Base-by-base conservation (phyloP, 2,797 vertebrate species). In the Ambastaia sidthimunki region DNA sequence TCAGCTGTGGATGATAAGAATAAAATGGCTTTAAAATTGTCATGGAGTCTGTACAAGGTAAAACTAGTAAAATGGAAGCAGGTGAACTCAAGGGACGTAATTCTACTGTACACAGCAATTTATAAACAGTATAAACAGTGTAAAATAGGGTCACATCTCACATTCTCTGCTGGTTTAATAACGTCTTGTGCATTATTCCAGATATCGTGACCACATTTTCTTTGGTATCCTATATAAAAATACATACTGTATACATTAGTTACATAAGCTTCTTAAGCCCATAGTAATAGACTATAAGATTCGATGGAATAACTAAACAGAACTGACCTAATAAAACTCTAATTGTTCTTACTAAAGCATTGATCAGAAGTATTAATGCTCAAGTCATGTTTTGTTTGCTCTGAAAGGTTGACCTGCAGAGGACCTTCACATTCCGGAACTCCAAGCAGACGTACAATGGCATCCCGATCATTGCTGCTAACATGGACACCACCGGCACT, bases 401-500 rank as follows among this genome's bases (percentile, higher is more conserved):
- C 19, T 65, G n/a, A 47, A 70, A 99, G 98, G 98, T 99, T 1
- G 96, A 98, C 90, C 96, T 99, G 50, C 94, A 92, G 47, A 93
- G 97, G 67, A 98, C 93, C 65, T 98, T 97, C 88, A 97, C 95
- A 84, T 99, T 99, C 94, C 96, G 97, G 41, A 99, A 99, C 92
- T 99, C 98, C 66, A 98, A 97, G 86, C 95, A 98, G 88, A 98
- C 96, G 0, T 99, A 98, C 92, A 96, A 92, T 0, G 98, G 98
- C 74, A 95, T 99, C 88, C 98, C 98, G 63, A 92, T 99, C 86
- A 98, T 99, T 18, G 97, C 97, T 37, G 97, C 98, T 81, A 99
- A 99, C 91, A 99, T 99, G 98, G 98, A 99, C 91, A 98, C 98
- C 4, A 98, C 98, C 28, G 98, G 98, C 28, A 99, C 98, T 0